Evolutionary conservation across 2,113 vertebrate genomes (phyloP), one percentile per base, ranked within the genome.

Genomic region (Rhinopithecus roxellana): DNA sequence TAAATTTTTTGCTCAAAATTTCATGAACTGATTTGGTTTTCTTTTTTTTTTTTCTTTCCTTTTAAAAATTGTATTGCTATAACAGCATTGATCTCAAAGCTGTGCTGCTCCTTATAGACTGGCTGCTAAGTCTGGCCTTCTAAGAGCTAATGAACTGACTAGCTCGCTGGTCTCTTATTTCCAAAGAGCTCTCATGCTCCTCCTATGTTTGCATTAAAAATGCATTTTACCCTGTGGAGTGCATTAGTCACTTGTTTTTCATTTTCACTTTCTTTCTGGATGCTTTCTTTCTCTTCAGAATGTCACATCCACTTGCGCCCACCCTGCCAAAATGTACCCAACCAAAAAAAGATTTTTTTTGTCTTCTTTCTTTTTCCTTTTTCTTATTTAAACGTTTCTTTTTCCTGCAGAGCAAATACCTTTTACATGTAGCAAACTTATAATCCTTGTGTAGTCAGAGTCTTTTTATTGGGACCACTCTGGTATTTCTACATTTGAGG

Each of bases 1-100:
- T 96, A 81, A 57, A 87, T n/a, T 95, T 95, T 95, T 94, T 78
- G 27, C 79, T 78, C 4, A 93, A 89, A 89, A 80, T 84, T 87
- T 77, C 92, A 80, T 88, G 50, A 80, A 77, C 17, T 45, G 77
- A 83, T 91, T 95, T 92, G 12, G 3, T 59, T 96, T 90, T 59
- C 9, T 69, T 94, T 92, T 43, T n/a, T 69, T 12, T 48, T 43
- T 81, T 55, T 50, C 16, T 61, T 59, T 83, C 14, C 52, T 89
- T 87, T 57, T 48, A 92, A 32, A 87, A 72, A 90, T 83, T n/a
- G 5, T 84, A 22, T 75, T 81, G 52, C 25, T 97, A 3, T n/a
- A 80, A 81, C 30, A 50, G 78, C 50, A 89, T 11, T 90, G 64
- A 40, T 86, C 64, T 93, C 75, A 82, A 79, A 97, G 35, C 70